Percentiles rank a stretch among this genome's conserved stretches.
Evolutionary conservation across 2,888 invertebrate species (phyloP).

Genomic region (Oscheius onirici): DNA sequence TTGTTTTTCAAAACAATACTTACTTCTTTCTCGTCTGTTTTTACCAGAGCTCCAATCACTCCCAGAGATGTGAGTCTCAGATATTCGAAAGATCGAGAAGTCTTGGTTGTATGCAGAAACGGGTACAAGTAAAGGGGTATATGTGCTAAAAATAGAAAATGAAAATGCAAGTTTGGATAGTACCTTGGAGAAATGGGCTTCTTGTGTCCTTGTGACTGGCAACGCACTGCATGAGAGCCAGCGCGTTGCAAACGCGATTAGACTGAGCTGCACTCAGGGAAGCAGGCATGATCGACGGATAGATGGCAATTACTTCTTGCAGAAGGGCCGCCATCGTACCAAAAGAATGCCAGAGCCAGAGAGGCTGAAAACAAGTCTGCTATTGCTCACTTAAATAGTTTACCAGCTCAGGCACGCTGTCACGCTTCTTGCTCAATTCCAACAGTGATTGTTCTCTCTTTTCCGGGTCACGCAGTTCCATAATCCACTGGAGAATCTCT

Average conservation of each 20-base stretch:
- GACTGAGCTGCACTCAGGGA: slow-evolving; percentile 95
- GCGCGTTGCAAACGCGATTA: slow-evolving; percentile 96
- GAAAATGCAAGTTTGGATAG: neutral
- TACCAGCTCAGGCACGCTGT: slow-evolving; percentile 87
- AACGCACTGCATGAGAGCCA: slow-evolving; percentile 95
- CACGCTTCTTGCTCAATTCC: slow-evolving; percentile 87
- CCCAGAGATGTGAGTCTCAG: slow-evolving; percentile 90
- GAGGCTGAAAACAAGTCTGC: slow-evolving; percentile 77
- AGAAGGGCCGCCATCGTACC: slow-evolving; percentile 94
- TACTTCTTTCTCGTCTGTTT: slow-evolving; percentile 74
- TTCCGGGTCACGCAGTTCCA: slow-evolving; percentile 89
- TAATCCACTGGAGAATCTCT: slow-evolving; percentile 90
- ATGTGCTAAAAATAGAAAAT: slow-evolving; percentile 35
- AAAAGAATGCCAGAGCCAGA: slow-evolving; percentile 98
- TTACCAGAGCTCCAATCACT: slow-evolving; percentile 97
- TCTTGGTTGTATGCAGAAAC: slow-evolving; percentile 97
- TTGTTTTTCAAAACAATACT: neutral
- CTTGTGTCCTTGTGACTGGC: slow-evolving; percentile 98
- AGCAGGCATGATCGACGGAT: slow-evolving; percentile 97
- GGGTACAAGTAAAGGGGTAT: slow-evolving; percentile 97
- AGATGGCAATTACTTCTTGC: slow-evolving; percentile 89
- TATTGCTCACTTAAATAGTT: too few relatives aligned
- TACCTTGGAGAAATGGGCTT: slow-evolving; percentile 83
- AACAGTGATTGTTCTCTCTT: slow-evolving; percentile 95
- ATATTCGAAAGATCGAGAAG: slow-evolving; percentile 97